Evolutionary conservation across 64 coral and sea anemone genomes (phyloP).

Genomic region (Hydrozoanthus tunicans): DNA sequence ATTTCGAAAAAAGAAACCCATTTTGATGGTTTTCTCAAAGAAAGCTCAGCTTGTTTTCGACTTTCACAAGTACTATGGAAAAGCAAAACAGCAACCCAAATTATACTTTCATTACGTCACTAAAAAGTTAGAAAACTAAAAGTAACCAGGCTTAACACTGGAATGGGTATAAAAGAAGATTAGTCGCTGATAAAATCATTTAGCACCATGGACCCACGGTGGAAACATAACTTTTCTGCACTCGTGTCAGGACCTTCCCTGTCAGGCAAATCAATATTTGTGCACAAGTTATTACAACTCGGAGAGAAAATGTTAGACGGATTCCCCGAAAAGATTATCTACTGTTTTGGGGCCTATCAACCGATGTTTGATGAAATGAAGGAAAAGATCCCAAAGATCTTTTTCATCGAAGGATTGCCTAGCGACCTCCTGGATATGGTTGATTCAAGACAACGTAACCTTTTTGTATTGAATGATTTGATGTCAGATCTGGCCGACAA

Average conservation of each 20-base stretch:
- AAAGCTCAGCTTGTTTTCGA: slow-evolving; percentile 68
- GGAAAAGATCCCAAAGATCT: slow-evolving; percentile 6
- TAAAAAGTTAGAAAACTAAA: background rate
- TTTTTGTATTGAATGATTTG: slow-evolving; percentile 17
- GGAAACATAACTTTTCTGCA: slow-evolving; percentile 11
- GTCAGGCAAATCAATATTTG: slow-evolving; percentile 31
- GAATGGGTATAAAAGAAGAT: background rate
- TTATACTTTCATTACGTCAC: background rate
- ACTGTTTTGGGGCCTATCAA: slow-evolving; percentile 14
- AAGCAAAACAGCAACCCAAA: background rate
- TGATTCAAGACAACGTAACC: background rate
- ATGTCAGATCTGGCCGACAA: background rate
- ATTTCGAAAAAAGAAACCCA: no score
- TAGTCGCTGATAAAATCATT: background rate
- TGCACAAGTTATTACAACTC: background rate
- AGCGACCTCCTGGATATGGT: background rate
- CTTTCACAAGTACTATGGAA: slow-evolving; percentile 73
- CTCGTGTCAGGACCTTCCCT: background rate
- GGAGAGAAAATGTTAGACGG: background rate
- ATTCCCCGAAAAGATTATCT: slow-evolving; percentile 32
- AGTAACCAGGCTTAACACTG: background rate
- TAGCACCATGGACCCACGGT: background rate
- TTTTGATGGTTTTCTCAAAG: slow-evolving; percentile 67
- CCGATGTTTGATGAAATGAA: slow-evolving; percentile 34
- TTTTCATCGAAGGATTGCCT: slow-evolving; percentile 53